phyloP scores from a whole-genome alignment of 1,140 invertebrate genomes.

The Neuroterus valhalla region DNA sequence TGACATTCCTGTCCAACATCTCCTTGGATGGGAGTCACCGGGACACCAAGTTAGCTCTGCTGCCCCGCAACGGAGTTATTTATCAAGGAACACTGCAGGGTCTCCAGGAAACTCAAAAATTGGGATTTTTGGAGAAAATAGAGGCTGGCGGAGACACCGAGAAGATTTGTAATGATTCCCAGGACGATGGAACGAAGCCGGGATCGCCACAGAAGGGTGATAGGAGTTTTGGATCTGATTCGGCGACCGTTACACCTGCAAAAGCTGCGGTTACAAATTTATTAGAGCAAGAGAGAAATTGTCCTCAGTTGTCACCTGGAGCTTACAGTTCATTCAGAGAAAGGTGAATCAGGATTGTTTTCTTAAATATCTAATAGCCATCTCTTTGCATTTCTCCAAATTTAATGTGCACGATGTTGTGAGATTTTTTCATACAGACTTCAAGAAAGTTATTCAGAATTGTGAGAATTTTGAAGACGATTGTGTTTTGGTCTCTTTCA shows the following conservation, averaged over 20 bases:
- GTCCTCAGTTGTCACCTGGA: conserved; percentile 64
- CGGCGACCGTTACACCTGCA: conserved; percentile 78
- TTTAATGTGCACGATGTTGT: not conserved
- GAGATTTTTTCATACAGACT: no score
- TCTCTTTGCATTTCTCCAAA: not conserved
- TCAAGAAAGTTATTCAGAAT: no score
- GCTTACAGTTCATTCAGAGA: conserved; percentile 77
- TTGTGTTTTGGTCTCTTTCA: no score
- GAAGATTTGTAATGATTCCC: not conserved
- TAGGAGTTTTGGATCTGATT: conserved; percentile 76
- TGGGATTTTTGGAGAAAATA: conserved; percentile 41
- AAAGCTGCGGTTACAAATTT: conserved; percentile 61
- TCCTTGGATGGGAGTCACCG: conserved; percentile 93
- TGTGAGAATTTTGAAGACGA: no score
- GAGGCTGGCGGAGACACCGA: not conserved
- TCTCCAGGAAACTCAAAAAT: conserved; percentile 42
- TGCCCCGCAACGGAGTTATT: conserved; percentile 73
- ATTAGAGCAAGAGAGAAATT: conserved; percentile 65
- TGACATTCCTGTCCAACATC: conserved; percentile 95
- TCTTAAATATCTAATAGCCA: no score
- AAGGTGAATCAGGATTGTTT: conserved; percentile 72
- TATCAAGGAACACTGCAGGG: conserved; percentile 52
- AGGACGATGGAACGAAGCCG: not conserved
- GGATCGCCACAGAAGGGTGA: conserved; percentile 1
- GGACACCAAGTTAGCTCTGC: conserved; percentile 84